Evolutionary conservation across 2,888 invertebrate genomes (phyloP).

Genomic region (Trisateles emortualis): DNA sequence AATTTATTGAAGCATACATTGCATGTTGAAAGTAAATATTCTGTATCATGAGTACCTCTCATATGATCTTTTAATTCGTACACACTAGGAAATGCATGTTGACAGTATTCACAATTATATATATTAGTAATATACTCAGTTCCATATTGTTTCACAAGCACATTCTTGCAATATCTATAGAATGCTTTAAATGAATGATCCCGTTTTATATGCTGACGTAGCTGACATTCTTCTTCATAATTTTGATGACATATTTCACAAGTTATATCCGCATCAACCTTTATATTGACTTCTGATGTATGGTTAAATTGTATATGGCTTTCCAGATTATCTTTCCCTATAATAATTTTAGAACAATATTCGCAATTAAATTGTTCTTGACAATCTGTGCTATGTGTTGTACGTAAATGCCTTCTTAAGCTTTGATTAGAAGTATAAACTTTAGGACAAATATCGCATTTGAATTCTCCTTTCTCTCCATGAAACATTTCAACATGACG

Average conservation of each 20-base stretch:
- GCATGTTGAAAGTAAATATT: slow-evolving; percentile 66
- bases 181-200: slow-evolving; percentile 71
- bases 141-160: slow-evolving; percentile 52
- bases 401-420: slow-evolving; percentile 60
- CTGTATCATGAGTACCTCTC: slow-evolving; percentile 62
- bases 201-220: slow-evolving; percentile 67
- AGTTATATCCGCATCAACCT: slow-evolving; percentile 23
- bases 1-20: slow-evolving; percentile 77
- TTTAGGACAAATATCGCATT: slow-evolving; percentile 71
- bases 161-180: slow-evolving; percentile 69
- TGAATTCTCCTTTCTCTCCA: slow-evolving; percentile 61
- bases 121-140: slow-evolving; percentile 28
- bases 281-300: slow-evolving; percentile 12
- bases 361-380: slow-evolving; percentile 48
- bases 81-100: slow-evolving; percentile 53
- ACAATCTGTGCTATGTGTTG: slow-evolving; percentile 54
- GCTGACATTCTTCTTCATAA: slow-evolving; percentile 57
- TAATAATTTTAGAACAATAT: slow-evolving; percentile 47
- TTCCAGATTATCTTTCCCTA: slow-evolving; percentile 51
- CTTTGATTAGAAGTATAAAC: slow-evolving; percentile 73
- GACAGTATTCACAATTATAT: slow-evolving; percentile 70
- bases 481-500: slow-evolving; percentile 71
- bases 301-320: slow-evolving; percentile 49
- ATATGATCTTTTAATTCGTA: slow-evolving; percentile 73
- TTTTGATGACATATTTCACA: slow-evolving; percentile 61